These are phyloP conservation scores for Sapayoa aenigma DNA, from an alignment of 2,113 vertebrate species.

Conservation along the genomic window DNA sequence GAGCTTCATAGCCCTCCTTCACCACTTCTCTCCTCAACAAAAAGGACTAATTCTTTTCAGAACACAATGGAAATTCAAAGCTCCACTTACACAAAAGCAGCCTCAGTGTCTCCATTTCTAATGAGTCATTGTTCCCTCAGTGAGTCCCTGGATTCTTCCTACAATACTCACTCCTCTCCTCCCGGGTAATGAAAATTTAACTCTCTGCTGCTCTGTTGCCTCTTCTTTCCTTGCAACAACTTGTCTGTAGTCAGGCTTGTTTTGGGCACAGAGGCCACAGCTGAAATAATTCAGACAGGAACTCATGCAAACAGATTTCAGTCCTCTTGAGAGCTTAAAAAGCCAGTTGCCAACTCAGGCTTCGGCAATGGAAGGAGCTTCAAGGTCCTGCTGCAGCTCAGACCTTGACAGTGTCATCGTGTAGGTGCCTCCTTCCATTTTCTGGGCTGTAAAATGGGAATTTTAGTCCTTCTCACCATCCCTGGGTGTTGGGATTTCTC, in stretches of 20 bases:
- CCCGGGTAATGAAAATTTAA: conserved; percentile 65
- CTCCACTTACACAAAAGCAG: conserved; percentile 36
- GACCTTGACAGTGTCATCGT: neutral
- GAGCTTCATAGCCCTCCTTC: neutral
- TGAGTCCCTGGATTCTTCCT: conserved; percentile 17
- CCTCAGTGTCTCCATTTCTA: conserved; percentile 45
- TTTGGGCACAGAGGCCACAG: conserved; percentile 3
- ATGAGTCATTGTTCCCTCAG: conserved; percentile 54
- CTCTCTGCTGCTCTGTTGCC: conserved; percentile 11
- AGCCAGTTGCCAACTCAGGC: fast-evolving
- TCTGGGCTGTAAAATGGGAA: neutral
- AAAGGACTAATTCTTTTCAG: conserved; percentile 46
- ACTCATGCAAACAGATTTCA: neutral
- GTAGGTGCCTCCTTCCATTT: neutral
- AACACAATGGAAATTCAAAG: conserved; percentile 53
- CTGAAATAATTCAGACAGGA: conserved; percentile 30
- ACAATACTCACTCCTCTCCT: conserved; percentile 40
- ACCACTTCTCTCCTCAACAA: neutral
- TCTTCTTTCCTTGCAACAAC: neutral
- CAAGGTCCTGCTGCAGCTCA: neutral
- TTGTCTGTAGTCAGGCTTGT: neutral
- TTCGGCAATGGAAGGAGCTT: neutral
- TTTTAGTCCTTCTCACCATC: neutral
- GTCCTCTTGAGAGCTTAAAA: neutral
- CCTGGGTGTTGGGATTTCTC: neutral